phyloP scores from a whole-genome alignment of 2,888 invertebrate species.

The Crocallis elinguaria region DNA sequence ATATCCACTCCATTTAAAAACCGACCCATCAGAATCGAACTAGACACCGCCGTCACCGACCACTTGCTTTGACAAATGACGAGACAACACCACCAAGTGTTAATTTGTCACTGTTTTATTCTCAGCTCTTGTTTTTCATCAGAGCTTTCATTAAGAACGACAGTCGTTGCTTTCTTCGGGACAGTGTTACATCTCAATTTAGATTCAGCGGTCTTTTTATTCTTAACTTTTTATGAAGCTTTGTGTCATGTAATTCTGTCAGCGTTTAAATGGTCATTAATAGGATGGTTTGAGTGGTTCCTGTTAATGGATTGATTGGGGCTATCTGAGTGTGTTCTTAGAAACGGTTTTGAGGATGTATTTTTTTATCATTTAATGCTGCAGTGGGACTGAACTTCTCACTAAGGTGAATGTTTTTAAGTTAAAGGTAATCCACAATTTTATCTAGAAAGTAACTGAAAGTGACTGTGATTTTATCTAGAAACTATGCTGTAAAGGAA shows the following conservation, averaged over 20 bases:
- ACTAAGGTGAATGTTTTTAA: not conserved
- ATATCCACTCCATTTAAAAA: constrained; percentile 27
- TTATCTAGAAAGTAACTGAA: not conserved
- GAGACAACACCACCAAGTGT: constrained; percentile 44
- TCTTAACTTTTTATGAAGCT: constrained; percentile 24
- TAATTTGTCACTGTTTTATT: constrained; percentile 52
- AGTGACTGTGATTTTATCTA: too few species aligned
- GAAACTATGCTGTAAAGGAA: too few species aligned
- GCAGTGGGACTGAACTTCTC: not conserved
- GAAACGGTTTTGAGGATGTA: constrained; percentile 20
- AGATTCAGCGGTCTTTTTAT: constrained; percentile 27
- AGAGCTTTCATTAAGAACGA: constrained; percentile 37
- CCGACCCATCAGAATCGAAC: constrained; percentile 39
- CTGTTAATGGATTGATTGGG: constrained; percentile 26
- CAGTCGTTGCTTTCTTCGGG: constrained; percentile 36
- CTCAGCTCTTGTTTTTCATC: constrained; percentile 29
- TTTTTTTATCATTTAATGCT: constrained; percentile 11
- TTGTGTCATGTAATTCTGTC: constrained; percentile 18
- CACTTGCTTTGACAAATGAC: constrained; percentile 51
- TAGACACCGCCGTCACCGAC: constrained; percentile 41
- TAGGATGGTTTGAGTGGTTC: constrained; percentile 21
- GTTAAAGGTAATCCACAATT: not conserved
- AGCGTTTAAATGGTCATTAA: constrained; percentile 41
- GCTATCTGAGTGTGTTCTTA: constrained; percentile 14
- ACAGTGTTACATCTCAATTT: constrained; percentile 35